Conservation (phyloP, 2,888 invertebrate species). For the Adelphocoris suturalis region DNA sequence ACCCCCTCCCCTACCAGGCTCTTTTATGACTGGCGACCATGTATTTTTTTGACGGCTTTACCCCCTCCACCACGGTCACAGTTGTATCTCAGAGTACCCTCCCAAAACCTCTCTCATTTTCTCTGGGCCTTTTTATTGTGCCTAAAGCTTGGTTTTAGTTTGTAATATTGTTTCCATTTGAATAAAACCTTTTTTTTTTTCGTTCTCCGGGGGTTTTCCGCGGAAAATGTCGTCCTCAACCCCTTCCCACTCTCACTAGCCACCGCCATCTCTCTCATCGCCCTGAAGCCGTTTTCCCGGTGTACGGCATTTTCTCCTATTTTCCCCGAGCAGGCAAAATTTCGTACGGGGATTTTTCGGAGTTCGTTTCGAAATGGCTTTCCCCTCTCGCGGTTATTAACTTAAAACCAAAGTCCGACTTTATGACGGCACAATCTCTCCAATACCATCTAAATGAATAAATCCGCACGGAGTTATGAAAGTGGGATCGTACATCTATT, state of each 20-base stretch:
- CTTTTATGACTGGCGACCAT: slow-evolving; percentile 56
- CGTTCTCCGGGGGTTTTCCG: neutral
- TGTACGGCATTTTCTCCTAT: neutral
- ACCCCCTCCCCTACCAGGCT: slow-evolving; percentile 1
- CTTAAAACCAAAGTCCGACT: slow-evolving; percentile 36
- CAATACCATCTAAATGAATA: slow-evolving; percentile 43
- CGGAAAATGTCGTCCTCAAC: slow-evolving; percentile 24
- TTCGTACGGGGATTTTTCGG: neutral
- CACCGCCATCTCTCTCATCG: too few species aligned
- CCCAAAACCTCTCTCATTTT: slow-evolving; percentile 63
- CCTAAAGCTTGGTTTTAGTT: slow-evolving; percentile 57
- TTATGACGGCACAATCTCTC: slow-evolving; percentile 38
- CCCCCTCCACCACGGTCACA: slow-evolving; percentile 19
- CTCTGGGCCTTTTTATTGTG: slow-evolving; percentile 49
- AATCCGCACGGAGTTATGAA: slow-evolving; percentile 11
- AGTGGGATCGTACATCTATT: slow-evolving; percentile 17
- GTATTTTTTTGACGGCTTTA: slow-evolving; percentile 58
- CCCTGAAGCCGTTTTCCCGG: neutral
- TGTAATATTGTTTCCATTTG: slow-evolving; percentile 57
- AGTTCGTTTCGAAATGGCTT: slow-evolving; percentile 33
- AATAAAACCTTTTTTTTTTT: slow-evolving; percentile 30
- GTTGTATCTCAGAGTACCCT: neutral
- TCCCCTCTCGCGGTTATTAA: slow-evolving; percentile 38
- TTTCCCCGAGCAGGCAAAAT: slow-evolving; percentile 12
- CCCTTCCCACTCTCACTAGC: neutral